Conservation (phyloP, 2,797 vertebrate genomes). For the Menidia menidia region DNA sequence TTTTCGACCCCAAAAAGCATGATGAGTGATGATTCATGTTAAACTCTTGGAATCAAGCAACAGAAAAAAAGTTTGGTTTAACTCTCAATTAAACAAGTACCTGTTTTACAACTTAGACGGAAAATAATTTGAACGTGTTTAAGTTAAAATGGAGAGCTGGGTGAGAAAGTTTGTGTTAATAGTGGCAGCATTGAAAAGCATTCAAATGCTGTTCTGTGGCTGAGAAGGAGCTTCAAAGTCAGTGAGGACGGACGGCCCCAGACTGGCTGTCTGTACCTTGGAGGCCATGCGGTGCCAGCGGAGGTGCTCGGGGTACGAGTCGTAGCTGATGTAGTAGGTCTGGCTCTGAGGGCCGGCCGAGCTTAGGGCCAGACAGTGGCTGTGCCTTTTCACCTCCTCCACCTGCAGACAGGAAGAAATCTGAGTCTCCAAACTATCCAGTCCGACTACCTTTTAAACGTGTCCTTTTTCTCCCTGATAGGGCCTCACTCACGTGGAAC, state of each 20-base stretch:
- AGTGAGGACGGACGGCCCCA: not conserved
- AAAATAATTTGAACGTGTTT: too few species aligned
- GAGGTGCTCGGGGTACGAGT: constrained; percentile 94
- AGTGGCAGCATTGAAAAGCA: too few species aligned
- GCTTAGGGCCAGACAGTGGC: constrained; percentile 96
- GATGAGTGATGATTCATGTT: too few species aligned
- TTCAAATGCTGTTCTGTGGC: too few species aligned
- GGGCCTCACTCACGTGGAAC: too few species aligned
- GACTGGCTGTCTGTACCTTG: constrained; percentile 80
- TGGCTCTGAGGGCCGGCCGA: constrained; percentile 95
- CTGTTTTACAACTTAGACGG: too few species aligned
- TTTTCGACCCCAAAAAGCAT: too few species aligned
- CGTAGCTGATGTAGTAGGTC: constrained; percentile 97
- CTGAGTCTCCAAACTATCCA: constrained; percentile 1
- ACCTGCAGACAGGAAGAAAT: constrained; percentile 80
- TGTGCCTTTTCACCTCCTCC: constrained; percentile 96
- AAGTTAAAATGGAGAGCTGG: too few species aligned
- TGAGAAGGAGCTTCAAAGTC: not conserved
- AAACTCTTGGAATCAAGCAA: too few species aligned
- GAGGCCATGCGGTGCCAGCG: constrained; percentile 94
- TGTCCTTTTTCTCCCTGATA: not conserved
- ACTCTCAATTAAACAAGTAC: too few species aligned
- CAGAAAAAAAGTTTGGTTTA: too few species aligned
- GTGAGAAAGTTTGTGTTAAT: too few species aligned
- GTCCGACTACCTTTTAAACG: not conserved